These are phyloP conservation scores for Remorina albescens DNA, from an alignment of 2,797 vertebrate genomes.

Conservation along the genomic window DNA sequence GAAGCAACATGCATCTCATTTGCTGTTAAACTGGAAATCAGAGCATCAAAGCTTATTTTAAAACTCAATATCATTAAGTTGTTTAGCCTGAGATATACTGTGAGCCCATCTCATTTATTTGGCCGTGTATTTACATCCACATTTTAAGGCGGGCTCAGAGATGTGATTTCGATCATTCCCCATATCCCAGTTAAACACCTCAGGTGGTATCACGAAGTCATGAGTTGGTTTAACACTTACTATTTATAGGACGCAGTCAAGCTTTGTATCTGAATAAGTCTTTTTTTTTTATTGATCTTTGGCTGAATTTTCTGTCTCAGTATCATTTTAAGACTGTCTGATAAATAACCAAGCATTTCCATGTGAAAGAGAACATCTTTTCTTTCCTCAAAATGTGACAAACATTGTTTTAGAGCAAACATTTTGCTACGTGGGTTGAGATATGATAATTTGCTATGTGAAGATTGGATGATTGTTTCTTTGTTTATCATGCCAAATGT, in stretches of 20 bases:
- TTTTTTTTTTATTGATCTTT: background rate
- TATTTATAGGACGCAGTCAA: background rate
- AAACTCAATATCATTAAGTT: background rate
- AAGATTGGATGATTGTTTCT: too few relatives aligned
- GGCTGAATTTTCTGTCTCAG: background rate
- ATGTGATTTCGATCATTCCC: background rate
- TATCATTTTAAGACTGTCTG: background rate
- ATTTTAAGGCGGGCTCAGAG: background rate
- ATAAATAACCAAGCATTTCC: background rate
- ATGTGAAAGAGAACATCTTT: too few relatives aligned
- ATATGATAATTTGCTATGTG: too few relatives aligned
- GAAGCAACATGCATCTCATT: too few relatives aligned
- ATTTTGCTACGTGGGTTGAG: background rate
- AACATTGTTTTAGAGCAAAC: background rate
- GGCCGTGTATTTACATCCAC: background rate
- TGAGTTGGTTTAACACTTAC: background rate
- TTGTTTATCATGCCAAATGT: too few relatives aligned
- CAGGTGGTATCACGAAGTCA: background rate
- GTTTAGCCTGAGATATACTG: background rate
- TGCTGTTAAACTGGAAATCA: background rate
- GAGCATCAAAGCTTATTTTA: background rate
- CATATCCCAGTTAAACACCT: background rate
- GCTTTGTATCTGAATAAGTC: background rate
- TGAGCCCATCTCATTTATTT: too few relatives aligned
- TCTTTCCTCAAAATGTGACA: background rate